Percentiles rank a stretch among this genome's conserved stretches.
Conservation (phyloP, 2,113 vertebrate genomes). For the Daphoenositta chrysoptera region DNA sequence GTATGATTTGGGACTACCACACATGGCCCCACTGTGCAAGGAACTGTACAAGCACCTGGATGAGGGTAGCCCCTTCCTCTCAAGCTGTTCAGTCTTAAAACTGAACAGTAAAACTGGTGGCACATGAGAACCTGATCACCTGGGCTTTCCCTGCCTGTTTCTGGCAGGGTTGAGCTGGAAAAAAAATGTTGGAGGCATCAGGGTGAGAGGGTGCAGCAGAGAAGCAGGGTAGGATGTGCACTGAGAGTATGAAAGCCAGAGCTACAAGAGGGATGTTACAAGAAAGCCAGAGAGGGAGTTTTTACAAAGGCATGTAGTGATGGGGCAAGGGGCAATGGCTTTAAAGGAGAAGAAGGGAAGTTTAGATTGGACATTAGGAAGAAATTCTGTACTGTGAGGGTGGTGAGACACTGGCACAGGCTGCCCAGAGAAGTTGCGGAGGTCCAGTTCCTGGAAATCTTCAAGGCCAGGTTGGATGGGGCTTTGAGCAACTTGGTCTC, state of each 20-base stretch:
- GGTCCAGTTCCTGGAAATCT: not conserved
- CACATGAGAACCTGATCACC: rapidly evolving
- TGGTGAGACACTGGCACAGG: not conserved
- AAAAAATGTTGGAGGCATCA: not conserved
- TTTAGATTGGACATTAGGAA: not conserved
- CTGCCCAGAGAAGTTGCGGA: not conserved
- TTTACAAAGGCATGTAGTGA: not conserved
- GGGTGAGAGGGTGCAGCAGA: not conserved
- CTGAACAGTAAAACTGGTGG: not conserved
- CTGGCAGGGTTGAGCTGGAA: not conserved
- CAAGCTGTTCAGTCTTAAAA: not conserved
- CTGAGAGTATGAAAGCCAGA: not conserved
- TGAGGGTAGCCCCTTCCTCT: not conserved
- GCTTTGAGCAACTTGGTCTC: not conserved
- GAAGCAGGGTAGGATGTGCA: not conserved
- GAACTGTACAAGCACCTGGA: not conserved
- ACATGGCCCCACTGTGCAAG: not conserved
- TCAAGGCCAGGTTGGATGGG: not conserved
- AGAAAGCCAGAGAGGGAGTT: not conserved
- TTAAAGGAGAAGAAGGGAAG: not conserved
- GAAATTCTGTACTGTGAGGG: not conserved
- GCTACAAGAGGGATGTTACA: not conserved
- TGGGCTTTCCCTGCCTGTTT: not conserved
- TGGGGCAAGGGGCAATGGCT: not conserved
- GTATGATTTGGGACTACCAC: not conserved